Evolutionary conservation across 2,888 invertebrate genomes (phyloP).

Genomic region (Agrypnus murinus): DNA sequence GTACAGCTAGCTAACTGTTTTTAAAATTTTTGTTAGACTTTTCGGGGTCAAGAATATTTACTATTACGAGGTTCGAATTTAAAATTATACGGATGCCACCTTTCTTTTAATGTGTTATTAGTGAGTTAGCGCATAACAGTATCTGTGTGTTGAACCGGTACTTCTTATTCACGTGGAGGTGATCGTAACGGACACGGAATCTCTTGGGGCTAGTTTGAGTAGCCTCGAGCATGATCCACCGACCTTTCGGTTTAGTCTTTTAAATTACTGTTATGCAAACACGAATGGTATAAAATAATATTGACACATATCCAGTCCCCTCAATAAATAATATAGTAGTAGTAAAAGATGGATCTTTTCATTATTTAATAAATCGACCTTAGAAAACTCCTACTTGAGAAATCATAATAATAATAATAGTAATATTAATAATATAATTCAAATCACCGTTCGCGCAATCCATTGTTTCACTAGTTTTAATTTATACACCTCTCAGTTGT

Average conservation of each 20-base stretch:
- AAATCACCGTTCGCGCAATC: conserved; percentile 28
- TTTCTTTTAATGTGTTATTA: neutral
- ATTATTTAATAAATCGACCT: no score
- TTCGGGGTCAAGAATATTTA: no score
- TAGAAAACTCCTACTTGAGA: no score
- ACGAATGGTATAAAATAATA: conserved; percentile 26
- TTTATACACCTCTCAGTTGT: conserved; percentile 12
- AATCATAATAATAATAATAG: no score
- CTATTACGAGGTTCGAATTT: conserved; percentile 9
- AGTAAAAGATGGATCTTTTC: no score
- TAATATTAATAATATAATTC: conserved; percentile 34
- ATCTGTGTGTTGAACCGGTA: conserved; percentile 56
- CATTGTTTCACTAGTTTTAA: conserved; percentile 33
- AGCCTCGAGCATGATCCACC: conserved; percentile 49
- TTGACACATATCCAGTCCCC: conserved; percentile 41
- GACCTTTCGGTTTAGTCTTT: conserved; percentile 52
- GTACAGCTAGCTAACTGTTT: no score
- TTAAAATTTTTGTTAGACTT: no score
- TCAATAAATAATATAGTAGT: neutral
- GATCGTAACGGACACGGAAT: conserved; percentile 56
- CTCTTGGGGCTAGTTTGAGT: conserved; percentile 54
- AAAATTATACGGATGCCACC: conserved; percentile 3
- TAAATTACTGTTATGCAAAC: conserved; percentile 51
- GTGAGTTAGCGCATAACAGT: conserved; percentile 54
- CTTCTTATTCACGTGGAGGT: conserved; percentile 54